phyloP scores from a whole-genome alignment of 2,888 invertebrate genomes.

The Tupiocoris notatus region DNA sequence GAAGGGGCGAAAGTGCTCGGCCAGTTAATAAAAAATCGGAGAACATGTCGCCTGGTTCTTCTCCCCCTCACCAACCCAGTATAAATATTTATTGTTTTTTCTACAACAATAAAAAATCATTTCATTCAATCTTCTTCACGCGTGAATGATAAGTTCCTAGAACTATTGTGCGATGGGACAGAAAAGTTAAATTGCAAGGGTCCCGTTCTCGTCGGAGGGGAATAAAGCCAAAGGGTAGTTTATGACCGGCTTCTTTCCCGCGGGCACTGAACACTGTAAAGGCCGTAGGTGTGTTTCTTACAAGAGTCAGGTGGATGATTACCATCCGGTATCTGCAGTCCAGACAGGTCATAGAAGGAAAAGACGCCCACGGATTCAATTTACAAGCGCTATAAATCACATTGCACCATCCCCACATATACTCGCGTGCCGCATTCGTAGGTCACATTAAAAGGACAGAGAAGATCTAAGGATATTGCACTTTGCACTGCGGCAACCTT shows the following conservation, averaged over 20 bases:
- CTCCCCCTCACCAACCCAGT: too few species aligned
- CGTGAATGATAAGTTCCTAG: too few species aligned
- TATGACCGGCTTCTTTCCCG: neutral
- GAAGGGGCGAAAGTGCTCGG: too few species aligned
- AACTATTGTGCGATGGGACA: too few species aligned
- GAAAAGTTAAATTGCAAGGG: too few species aligned
- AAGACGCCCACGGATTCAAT: slow-evolving; percentile 37
- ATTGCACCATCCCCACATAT: slow-evolving; percentile 3
- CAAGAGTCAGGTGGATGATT: slow-evolving; percentile 40
- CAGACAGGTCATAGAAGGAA: neutral
- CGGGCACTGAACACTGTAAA: neutral
- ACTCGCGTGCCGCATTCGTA: slow-evolving; percentile 29
- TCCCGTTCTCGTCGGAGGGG: neutral
- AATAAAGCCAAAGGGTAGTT: neutral
- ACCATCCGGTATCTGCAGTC: slow-evolving; percentile 17
- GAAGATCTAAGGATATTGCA: slow-evolving; percentile 14
- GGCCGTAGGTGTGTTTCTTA: slow-evolving; percentile 29
- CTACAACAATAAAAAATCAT: too few species aligned
- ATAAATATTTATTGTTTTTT: too few species aligned
- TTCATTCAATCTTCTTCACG: too few species aligned
- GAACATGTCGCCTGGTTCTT: too few species aligned
- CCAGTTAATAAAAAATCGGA: too few species aligned
- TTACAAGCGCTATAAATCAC: slow-evolving; percentile 35
- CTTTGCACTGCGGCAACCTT: neutral
- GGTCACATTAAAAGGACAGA: slow-evolving; percentile 18